A percentile compares a stretch with the other conserved stretches of the same genome.
These are phyloP conservation scores for Micoletzkya japonica DNA, from an alignment of 2,888 invertebrate species.

Conservation along the genomic window DNA sequence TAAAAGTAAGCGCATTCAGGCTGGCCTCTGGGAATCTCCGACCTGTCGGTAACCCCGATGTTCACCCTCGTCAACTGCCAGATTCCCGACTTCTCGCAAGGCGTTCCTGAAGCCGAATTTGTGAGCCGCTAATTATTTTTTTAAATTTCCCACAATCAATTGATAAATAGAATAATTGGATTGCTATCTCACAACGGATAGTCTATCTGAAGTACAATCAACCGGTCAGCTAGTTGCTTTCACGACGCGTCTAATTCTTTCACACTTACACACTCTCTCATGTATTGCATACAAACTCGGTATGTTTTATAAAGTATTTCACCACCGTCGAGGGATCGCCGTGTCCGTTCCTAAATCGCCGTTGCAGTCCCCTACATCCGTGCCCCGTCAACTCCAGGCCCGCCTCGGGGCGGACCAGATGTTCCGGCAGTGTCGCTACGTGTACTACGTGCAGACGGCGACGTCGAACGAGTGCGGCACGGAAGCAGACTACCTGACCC, in stretches of 20 bases:
- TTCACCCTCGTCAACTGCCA: constrained; percentile 56
- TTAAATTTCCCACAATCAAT: too few species aligned
- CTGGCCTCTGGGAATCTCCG: constrained; percentile 54
- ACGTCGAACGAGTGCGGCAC: constrained; percentile 38
- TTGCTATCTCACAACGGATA: too few species aligned
- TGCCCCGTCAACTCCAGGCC: background rate
- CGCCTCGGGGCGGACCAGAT: constrained; percentile 19
- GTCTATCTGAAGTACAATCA: too few species aligned
- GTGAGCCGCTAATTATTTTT: constrained; percentile 34
- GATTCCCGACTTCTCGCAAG: constrained; percentile 48
- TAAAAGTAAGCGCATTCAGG: constrained; percentile 32
- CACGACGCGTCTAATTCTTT: too few species aligned
- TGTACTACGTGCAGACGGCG: constrained; percentile 32
- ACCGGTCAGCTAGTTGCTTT: too few species aligned
- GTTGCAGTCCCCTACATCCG: background rate
- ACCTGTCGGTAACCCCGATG: constrained; percentile 51
- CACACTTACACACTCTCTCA: too few species aligned
- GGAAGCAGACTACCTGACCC: constrained; percentile 36
- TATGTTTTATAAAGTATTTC: too few species aligned
- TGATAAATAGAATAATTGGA: too few species aligned
- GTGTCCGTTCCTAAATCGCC: too few species aligned
- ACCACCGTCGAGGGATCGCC: too few species aligned
- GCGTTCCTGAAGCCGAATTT: constrained; percentile 53
- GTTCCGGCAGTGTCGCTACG: constrained; percentile 25
- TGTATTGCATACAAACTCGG: too few species aligned